Conservation (phyloP, 2,113 vertebrate genomes). For the Ramphastos sulfuratus region DNA sequence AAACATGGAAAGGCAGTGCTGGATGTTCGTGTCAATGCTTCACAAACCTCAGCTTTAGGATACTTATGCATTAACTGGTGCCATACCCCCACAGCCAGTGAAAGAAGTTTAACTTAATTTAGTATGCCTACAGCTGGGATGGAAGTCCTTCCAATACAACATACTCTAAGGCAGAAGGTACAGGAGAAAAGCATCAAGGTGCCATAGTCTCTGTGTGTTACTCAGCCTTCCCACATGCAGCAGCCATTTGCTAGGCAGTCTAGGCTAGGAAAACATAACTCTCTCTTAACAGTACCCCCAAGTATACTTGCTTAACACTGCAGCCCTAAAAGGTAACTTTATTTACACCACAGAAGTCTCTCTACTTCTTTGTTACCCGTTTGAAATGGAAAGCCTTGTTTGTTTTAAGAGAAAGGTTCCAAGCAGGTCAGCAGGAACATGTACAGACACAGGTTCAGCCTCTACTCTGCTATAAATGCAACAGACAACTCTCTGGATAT, state of each 20-base stretch:
- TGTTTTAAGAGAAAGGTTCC: not conserved
- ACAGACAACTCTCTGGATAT: not conserved
- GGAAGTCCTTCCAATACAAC: not conserved
- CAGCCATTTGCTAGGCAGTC: not conserved
- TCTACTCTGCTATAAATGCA: not conserved
- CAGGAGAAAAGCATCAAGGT: not conserved
- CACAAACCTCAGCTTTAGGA: not conserved
- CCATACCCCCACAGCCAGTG: not conserved
- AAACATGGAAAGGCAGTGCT: not conserved
- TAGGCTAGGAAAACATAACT: not conserved
- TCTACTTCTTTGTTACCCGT: not conserved
- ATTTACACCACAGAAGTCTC: not conserved
- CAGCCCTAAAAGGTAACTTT: not conserved
- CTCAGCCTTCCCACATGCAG: not conserved
- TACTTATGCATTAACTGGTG: not conserved
- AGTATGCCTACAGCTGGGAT: not conserved
- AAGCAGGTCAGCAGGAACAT: not conserved
- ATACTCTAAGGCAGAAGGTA: not conserved
- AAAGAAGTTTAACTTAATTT: not conserved
- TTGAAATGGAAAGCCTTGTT: not conserved
- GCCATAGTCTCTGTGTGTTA: accelerated
- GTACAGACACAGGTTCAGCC: not conserved
- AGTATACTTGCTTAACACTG: not conserved
- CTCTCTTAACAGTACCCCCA: not conserved
- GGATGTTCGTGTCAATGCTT: not conserved